Evolutionary conservation across 2,888 invertebrate genomes (phyloP).

Genomic region (Deladenus siricidicola): DNA sequence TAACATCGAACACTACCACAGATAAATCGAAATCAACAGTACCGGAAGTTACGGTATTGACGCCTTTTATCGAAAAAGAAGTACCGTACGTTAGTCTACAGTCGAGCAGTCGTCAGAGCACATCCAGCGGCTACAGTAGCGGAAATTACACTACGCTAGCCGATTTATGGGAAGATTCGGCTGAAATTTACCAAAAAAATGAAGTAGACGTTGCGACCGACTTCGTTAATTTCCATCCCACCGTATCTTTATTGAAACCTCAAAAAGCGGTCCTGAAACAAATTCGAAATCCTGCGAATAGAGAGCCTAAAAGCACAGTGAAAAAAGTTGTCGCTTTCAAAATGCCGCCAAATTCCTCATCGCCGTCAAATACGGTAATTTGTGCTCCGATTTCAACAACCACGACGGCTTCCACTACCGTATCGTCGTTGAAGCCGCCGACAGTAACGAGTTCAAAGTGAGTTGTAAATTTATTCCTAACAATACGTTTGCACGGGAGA

Average conservation of each 20-base stretch:
- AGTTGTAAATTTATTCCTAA: too few relatives aligned
- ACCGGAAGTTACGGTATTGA: neutral
- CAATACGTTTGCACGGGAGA: too few relatives aligned
- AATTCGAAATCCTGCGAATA: neutral
- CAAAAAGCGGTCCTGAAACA: neutral
- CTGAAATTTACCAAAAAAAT: neutral
- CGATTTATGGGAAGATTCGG: neutral
- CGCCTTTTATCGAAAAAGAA: neutral
- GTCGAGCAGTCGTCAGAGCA: neutral
- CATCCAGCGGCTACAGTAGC: constrained; percentile 7
- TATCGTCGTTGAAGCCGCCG: neutral
- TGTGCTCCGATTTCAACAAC: neutral
- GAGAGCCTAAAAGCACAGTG: neutral
- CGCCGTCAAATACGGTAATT: too few relatives aligned
- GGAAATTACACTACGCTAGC: neutral
- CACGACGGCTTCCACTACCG: neutral
- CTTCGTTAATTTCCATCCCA: too few relatives aligned
- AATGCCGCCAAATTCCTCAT: constrained; percentile 8
- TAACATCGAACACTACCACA: neutral
- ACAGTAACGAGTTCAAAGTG: too few relatives aligned
- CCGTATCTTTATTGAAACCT: neutral
- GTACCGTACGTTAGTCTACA: neutral
- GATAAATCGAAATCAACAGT: neutral
- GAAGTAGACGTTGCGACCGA: too few relatives aligned
- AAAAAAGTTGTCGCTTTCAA: neutral